Percentiles rank a stretch among this genome's conserved stretches.
These are phyloP conservation scores for Rambutsinella grinnellia DNA, from an alignment of 2,888 invertebrate species.

Conservation along the genomic window DNA sequence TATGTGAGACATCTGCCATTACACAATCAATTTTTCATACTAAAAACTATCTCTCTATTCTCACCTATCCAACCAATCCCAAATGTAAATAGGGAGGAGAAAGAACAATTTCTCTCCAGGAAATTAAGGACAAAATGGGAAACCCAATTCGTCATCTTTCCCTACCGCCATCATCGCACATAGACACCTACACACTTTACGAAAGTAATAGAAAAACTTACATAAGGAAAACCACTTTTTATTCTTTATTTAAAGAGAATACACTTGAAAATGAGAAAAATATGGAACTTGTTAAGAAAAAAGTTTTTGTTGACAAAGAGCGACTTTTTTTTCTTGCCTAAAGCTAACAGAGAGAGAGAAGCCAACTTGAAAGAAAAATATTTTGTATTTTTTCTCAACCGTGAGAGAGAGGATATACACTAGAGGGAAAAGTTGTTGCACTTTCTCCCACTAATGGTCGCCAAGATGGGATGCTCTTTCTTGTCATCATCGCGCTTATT, in stretches of 20 bases:
- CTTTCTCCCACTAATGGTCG: no score
- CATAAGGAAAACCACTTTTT: no score
- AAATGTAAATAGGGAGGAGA: not conserved
- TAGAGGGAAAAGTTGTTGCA: no score
- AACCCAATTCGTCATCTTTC: not conserved
- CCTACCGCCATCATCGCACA: no score
- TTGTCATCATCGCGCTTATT: no score
- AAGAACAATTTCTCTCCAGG: not conserved
- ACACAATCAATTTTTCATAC: not conserved
- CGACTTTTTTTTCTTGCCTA: not conserved
- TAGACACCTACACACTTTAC: not conserved
- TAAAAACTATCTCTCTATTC: no score
- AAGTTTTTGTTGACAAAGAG: conserved; percentile 42
- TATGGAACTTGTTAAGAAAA: conserved; percentile 33
- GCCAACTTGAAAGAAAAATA: conserved; percentile 16
- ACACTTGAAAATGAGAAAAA: not conserved
- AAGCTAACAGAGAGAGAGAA: conserved; percentile 20
- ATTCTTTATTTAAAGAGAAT: not conserved
- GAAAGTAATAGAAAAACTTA: not conserved
- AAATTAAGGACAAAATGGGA: not conserved
- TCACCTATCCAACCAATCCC: no score
- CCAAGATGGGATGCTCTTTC: no score
- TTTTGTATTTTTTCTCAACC: no score
- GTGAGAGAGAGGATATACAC: no score
- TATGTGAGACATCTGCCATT: not conserved